Base-by-base conservation (phyloP, 2,797 vertebrate species). In the Myotis vivesi region DNA sequence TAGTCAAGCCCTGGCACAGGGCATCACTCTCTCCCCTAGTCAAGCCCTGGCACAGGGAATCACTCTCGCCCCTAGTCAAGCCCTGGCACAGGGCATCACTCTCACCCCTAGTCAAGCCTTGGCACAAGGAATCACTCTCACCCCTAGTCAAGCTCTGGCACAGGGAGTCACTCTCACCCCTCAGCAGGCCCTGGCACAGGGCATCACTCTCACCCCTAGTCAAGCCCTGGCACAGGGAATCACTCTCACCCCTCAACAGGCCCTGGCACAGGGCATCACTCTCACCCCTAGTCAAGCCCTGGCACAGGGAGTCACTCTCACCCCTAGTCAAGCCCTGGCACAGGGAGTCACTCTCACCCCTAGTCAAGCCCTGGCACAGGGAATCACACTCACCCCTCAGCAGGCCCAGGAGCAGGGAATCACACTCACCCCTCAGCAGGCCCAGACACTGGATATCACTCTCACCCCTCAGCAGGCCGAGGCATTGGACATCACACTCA, bases 391-490 rank as follows among this genome's bases (percentile, higher is more conserved):
- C 3, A 46, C 41, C 1, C 59, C 57, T 49, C 0, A 87, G 5
- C 62, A 88, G 41, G 15, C 6, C 0, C 15, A 76, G 36, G 71
- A 3, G 4, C 36, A 38, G 44, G 89, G 72, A 0, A 3, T 88
- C 36, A 15, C 33, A 8, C 8, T 83, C 0, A 51, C 30, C 19
- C 44, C 89, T 59, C 1, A 92, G 28, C 46, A 77, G 15, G 0
- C 4, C 0, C 15, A 89, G 55, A 38, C 0, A 0, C 16, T 0
- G 3, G 17, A 13, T 0, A 28, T 66, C 30, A 66, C 7, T 17
- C 19, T 41, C 11, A 89, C 7, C 49, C 64, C 59, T 68, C 1
- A 49, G 23, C 51, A 51, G 22, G 4, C 6, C 0, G 11, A 62
- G 7, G 22, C 4, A 0, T 8, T 0, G 22, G 23, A 16, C 1